Evolutionary conservation across 2,797 vertebrate species (phyloP).

Genomic region (Muscicapa striata): DNA sequence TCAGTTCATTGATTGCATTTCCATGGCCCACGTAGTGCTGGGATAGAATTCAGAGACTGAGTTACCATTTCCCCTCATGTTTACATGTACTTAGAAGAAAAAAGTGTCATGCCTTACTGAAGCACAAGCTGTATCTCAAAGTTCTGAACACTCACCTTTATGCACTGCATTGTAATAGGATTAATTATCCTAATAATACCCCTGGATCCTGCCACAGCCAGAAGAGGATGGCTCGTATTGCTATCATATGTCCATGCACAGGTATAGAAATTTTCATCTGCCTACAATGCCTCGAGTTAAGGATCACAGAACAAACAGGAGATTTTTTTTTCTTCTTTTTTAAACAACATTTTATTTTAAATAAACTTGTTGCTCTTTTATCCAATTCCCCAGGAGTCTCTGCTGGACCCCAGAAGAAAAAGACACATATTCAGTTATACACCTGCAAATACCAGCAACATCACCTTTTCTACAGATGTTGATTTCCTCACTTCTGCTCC

Average conservation of each 20-base stretch:
- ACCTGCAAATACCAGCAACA: background rate
- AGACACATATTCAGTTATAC: background rate
- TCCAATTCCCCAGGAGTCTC: background rate
- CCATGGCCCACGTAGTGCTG: conserved; percentile 99
- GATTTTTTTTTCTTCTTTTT: background rate
- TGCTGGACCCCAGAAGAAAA: background rate
- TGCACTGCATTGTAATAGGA: conserved; percentile 99
- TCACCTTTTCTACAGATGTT: background rate
- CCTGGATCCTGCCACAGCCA: conserved; percentile 95
- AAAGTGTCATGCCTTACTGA: background rate
- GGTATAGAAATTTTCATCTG: conserved; percentile 99
- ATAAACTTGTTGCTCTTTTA: background rate
- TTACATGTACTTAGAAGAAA: background rate
- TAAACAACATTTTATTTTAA: background rate
- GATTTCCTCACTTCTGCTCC: background rate
- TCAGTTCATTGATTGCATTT: conserved; percentile 98
- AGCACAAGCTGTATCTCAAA: background rate
- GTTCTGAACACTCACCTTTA: conserved; percentile 84
- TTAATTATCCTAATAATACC: conserved; percentile 99
- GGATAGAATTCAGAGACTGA: conserved; percentile 67
- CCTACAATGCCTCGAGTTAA: conserved; percentile 79
- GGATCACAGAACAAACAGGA: conserved; percentile 34
- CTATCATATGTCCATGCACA: conserved; percentile 98
- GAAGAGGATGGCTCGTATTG: conserved; percentile 94
- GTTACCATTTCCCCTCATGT: background rate